These are phyloP conservation scores for Pyrocoelia pectoralis DNA, from an alignment of 2,888 invertebrate genomes.

Conservation along the genomic window DNA sequence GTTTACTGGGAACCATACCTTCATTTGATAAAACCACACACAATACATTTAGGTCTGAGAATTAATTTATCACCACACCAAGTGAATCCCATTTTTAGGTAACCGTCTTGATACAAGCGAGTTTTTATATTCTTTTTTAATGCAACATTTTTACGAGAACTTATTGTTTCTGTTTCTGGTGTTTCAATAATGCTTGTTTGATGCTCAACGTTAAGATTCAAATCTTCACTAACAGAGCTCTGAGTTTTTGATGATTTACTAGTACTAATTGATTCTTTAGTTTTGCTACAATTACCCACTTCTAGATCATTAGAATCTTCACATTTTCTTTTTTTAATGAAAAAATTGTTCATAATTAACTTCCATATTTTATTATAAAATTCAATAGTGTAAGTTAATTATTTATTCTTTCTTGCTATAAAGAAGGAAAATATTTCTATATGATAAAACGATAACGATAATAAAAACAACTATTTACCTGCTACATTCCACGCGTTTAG, in stretches of 20 bases:
- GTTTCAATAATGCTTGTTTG: background rate
- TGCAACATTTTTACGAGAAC: constrained; percentile 5
- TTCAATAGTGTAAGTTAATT: background rate
- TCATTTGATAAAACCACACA: constrained; percentile 14
- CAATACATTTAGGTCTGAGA: constrained; percentile 13
- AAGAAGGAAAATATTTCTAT: background rate
- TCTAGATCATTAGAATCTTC: constrained; percentile 4
- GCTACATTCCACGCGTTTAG: no score
- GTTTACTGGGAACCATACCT: constrained; percentile 14
- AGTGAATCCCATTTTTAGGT: constrained; percentile 9
- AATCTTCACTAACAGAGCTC: constrained; percentile 2
- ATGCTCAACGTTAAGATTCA: constrained; percentile 1
- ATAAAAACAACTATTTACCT: background rate
- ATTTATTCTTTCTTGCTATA: constrained; percentile 5
- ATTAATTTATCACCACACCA: constrained; percentile 14
- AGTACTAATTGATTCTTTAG: background rate
- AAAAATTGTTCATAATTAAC: constrained; percentile 10
- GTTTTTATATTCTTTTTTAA: constrained; percentile 7
- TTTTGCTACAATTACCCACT: background rate
- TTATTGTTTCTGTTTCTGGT: constrained; percentile 9
- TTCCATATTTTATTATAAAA: constrained; percentile 7
- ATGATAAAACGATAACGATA: background rate
- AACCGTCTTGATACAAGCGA: constrained; percentile 12
- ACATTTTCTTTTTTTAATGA: constrained; percentile 13
- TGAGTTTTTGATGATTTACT: background rate